Percentiles rank a stretch among this genome's conserved stretches.
Evolutionary conservation across 1,140 invertebrate species (phyloP).

Genomic region (Whitmania pigra): DNA sequence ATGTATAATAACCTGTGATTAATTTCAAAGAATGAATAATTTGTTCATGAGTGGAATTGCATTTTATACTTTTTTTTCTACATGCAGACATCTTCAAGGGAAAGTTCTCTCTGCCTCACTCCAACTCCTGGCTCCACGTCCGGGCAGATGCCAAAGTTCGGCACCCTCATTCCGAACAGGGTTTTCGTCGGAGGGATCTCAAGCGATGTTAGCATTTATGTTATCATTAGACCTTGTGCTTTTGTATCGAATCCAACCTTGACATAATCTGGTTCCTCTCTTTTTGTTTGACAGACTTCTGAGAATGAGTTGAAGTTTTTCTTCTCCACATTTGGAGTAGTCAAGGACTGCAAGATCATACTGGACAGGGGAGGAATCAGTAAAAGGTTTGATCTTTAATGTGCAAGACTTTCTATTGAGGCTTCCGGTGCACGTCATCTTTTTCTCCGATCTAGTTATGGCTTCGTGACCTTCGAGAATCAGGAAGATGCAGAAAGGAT

Average conservation of each 20-base stretch:
- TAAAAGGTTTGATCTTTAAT: slow-evolving; percentile 54
- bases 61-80: neutral
- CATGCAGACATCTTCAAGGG: slow-evolving; percentile 11
- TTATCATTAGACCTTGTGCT: no score
- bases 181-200: slow-evolving; percentile 90
- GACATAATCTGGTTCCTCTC: no score
- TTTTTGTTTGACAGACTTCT: slow-evolving; percentile 41
- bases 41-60: no score
- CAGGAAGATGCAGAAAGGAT: slow-evolving; percentile 71
- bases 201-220: slow-evolving; percentile 44
- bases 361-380: slow-evolving; percentile 80
- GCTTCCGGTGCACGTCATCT: no score
- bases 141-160: slow-evolving; percentile 46
- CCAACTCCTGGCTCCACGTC: neutral
- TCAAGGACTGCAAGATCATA: slow-evolving; percentile 86
- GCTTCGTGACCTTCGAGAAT: slow-evolving; percentile 79
- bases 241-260: no score
- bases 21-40: no score
- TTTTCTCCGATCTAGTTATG: slow-evolving; percentile 32
- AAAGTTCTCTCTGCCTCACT: slow-evolving; percentile 14
- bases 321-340: slow-evolving; percentile 62
- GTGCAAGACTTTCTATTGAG: no score
- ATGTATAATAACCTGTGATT: no score
- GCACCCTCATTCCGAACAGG: slow-evolving; percentile 67
- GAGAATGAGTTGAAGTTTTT: slow-evolving; percentile 43